Evolutionary conservation across 2,888 invertebrate species (phyloP), one percentile per base, ranked within the genome.

Genomic region (Aphidoletes aphidimyza): DNA sequence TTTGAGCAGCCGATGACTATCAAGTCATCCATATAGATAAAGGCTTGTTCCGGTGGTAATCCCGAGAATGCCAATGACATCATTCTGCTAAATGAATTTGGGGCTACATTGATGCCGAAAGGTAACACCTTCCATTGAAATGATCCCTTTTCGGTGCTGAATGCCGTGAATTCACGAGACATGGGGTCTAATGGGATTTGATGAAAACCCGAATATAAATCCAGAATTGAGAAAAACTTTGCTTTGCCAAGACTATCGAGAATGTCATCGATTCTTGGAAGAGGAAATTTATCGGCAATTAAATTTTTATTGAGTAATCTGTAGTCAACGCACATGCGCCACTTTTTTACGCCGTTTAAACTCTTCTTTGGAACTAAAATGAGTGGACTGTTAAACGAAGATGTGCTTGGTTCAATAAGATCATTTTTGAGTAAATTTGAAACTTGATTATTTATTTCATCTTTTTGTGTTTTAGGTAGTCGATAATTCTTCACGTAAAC

Each of bases 21-120:
- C 0, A 87, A 86, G 54, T 87, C 86, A 83, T 87, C 87, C 11
- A 86, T 85, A 84, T 86, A 87, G 8, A 86, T 78, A 83, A 86
- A 87, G 17, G 86, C 85, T 69, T 85, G 85, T 85, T 86, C 84
- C 17, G 86, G 86, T 37, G 85, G 59, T 69, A 86, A 34, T 11
- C 86, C 86, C 11, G 87, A 85, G 85, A 87, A 87, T n/a, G 87
- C 86, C 2, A 87, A 86, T 9, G 86, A 83, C 87, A 88, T 87
- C 86, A 87, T 87, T 69, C 87, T 37, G 81, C 86, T 86, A 84
- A 88, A 88, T 54, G 86, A 86, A 49, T 86, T 86, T 1, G 86
- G 86, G 59, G 85, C 86, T 14, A 86, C 85, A 14, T 85, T 86
- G 34, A 87, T 84, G 5, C 87, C 87, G 85, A 87, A 87, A 30